Evolutionary conservation across 2,797 vertebrate genomes (phyloP).

Genomic region (Tokudaia tokunoshimensis): DNA sequence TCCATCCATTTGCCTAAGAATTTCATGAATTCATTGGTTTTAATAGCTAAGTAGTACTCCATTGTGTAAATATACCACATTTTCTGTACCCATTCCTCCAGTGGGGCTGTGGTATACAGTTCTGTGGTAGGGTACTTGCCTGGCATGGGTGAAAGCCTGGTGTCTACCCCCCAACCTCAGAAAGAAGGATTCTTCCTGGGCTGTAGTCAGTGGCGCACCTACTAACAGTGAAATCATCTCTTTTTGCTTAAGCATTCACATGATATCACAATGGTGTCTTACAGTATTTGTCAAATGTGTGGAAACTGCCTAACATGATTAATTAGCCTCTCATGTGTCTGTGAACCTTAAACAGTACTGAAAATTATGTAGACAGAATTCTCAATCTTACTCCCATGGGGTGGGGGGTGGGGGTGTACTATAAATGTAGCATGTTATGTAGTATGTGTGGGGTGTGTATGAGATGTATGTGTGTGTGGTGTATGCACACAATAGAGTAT

Average conservation of each 20-base stretch:
- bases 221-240: neutral
- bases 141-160: neutral
- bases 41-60: too few species aligned
- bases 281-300: neutral
- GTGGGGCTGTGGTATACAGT: neutral
- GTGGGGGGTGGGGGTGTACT: accelerated
- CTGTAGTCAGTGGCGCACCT: too few species aligned
- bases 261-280: neutral
- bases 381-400: neutral
- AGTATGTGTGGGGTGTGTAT: neutral
- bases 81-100: neutral
- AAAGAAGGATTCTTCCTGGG: neutral
- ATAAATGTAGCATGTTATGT: neutral
- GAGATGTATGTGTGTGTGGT: neutral
- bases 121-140: neutral
- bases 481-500: neutral
- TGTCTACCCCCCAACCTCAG: neutral
- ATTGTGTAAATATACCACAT: too few species aligned
- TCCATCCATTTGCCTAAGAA: too few species aligned
- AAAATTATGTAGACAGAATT: neutral
- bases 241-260: neutral
- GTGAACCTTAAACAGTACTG: neutral
- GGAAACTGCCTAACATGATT: neutral
- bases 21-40: too few species aligned
- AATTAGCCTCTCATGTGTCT: neutral